phyloP scores from a whole-genome alignment of 30 jellyfish, hydroid and myxozoan species.

The Aurelia coerulea region DNA sequence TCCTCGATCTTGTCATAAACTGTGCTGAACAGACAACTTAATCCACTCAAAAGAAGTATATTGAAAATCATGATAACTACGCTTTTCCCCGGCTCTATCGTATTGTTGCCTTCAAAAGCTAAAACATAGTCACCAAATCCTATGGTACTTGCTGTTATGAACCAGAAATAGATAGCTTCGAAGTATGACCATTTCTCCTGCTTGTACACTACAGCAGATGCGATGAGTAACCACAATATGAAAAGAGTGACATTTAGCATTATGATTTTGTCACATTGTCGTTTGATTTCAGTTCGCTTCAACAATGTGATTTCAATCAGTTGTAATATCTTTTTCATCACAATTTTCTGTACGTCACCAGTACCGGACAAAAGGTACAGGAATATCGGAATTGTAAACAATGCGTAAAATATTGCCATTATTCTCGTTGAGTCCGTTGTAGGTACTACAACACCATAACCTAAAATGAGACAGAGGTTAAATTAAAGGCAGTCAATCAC shows the following conservation, averaged over 20 bases:
- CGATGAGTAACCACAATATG: conserved; percentile 20
- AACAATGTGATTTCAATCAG: conserved; percentile 36
- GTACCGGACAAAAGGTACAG: conserved; percentile 44
- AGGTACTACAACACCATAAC: conserved; percentile 52
- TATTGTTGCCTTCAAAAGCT: conserved; percentile 45
- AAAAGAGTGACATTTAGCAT: neutral
- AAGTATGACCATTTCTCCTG: conserved; percentile 39
- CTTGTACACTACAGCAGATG: neutral
- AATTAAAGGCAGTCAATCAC: neutral
- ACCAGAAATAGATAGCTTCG: conserved; percentile 50
- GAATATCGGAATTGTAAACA: conserved; percentile 25
- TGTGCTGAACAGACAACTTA: conserved; percentile 53
- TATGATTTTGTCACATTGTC: conserved; percentile 13
- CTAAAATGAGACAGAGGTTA: neutral
- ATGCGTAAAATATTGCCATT: conserved; percentile 19
- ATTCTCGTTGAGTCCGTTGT: conserved; percentile 24
- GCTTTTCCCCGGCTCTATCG: neutral
- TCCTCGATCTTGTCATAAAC: conserved; percentile 25
- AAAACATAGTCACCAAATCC: conserved; percentile 69
- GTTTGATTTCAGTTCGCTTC: conserved; percentile 4
- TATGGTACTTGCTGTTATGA: conserved; percentile 66
- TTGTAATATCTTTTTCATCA: conserved; percentile 3
- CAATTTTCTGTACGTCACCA: conserved; percentile 11
- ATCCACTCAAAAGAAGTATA: conserved; percentile 47
- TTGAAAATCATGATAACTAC: conserved; percentile 2